Conservation (phyloP, 2,113 vertebrate genomes). For the Paratilapia polleni region DNA sequence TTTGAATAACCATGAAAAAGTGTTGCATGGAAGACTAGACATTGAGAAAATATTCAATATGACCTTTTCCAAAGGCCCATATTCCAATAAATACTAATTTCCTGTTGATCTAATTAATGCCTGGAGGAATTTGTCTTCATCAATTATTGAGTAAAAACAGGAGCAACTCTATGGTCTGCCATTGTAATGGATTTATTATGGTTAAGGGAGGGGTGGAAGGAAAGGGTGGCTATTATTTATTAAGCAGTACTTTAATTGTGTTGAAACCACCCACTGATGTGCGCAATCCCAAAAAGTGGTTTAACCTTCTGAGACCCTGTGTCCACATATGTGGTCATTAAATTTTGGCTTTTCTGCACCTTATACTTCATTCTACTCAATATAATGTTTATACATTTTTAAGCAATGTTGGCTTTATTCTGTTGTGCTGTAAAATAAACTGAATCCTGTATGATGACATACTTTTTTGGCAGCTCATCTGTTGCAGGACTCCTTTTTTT, state of each 20-base stretch:
- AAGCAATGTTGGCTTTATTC: too few relatives aligned
- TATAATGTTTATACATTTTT: too few relatives aligned
- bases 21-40: constrained; percentile 53
- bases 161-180: constrained; percentile 51
- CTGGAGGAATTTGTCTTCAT: constrained; percentile 75
- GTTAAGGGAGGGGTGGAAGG: constrained; percentile 5
- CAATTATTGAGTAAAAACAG: constrained; percentile 73
- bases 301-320: too few relatives aligned
- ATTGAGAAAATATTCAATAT: constrained; percentile 72
- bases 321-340: too few relatives aligned
- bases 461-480: too few relatives aligned
- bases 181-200: constrained; percentile 70
- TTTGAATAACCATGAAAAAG: constrained; percentile 52
- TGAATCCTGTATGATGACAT: too few relatives aligned
- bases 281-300: background rate
- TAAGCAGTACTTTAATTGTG: constrained; percentile 67
- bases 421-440: too few relatives aligned
- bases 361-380: too few relatives aligned
- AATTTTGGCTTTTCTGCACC: too few relatives aligned
- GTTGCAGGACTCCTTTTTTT: background rate
- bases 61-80: constrained; percentile 71
- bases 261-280: constrained; percentile 27
- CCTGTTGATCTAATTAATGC: constrained; percentile 77
- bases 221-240: constrained; percentile 69
- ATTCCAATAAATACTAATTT: constrained; percentile 77